Percentiles rank a stretch among this genome's conserved stretches.
phyloP scores from a whole-genome alignment of 2,113 vertebrate genomes.

The Ictalurus furcatus region DNA sequence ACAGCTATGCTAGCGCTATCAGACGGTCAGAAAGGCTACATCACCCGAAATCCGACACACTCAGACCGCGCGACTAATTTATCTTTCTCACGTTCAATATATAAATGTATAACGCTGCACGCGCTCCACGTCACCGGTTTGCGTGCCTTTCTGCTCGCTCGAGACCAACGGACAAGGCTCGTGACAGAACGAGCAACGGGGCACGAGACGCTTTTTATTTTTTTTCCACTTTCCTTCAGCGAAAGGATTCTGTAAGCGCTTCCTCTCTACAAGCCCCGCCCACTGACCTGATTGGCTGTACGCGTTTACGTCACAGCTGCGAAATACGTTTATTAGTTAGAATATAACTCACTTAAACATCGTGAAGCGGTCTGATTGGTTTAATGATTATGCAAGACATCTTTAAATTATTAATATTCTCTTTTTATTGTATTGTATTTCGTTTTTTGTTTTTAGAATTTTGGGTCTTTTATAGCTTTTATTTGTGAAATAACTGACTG shows the following conservation, averaged over 20 bases:
- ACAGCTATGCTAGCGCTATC: constrained; percentile 71
- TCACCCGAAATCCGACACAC: constrained; percentile 53
- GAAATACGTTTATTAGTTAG: background rate
- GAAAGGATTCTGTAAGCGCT: constrained; percentile 7
- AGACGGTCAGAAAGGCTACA: constrained; percentile 60
- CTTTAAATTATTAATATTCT: background rate
- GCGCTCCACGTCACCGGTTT: constrained; percentile 35
- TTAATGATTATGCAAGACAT: too few relatives aligned
- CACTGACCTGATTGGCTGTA: constrained; percentile 15
- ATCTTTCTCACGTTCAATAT: background rate
- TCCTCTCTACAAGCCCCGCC: constrained; percentile 36
- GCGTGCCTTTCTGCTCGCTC: constrained; percentile 56
- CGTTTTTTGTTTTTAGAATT: background rate
- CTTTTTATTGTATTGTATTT: background rate
- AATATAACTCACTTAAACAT: constrained; percentile 16
- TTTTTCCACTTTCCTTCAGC: background rate
- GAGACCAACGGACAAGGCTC: constrained; percentile 66
- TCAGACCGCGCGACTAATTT: background rate
- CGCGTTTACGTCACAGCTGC: background rate
- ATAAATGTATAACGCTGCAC: background rate
- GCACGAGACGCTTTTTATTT: constrained; percentile 14
- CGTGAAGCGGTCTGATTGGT: background rate
- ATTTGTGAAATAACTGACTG: background rate
- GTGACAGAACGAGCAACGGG: constrained; percentile 69
- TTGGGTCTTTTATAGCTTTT: background rate